phyloP scores from a whole-genome alignment of 2,113 vertebrate species.

The Potamarius usumacintae region DNA sequence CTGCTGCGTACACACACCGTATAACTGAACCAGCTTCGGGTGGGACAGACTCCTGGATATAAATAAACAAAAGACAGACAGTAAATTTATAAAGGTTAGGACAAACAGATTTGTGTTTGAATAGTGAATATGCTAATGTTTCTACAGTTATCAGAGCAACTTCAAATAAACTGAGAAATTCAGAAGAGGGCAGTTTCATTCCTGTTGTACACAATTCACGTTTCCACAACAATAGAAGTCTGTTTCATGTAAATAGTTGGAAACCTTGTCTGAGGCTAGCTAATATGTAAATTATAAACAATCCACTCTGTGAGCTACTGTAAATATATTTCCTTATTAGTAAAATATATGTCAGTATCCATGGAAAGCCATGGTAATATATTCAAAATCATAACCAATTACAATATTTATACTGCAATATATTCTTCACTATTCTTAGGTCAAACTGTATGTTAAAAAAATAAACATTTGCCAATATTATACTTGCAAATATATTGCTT shows the following conservation, averaged over 20 bases:
- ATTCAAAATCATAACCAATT: background rate
- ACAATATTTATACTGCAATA: background rate
- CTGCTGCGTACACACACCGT: constrained; percentile 91
- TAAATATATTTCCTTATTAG: background rate
- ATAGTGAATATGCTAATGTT: background rate
- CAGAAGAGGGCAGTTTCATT: background rate
- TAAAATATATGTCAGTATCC: background rate
- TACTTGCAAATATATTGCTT: background rate
- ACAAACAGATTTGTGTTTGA: background rate
- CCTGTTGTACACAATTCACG: background rate
- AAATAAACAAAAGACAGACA: constrained; percentile 39
- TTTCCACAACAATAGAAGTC: background rate
- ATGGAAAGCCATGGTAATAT: background rate
- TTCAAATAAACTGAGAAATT: background rate
- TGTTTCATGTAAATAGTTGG: background rate
- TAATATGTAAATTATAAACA: background rate
- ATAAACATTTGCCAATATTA: background rate
- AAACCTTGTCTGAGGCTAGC: background rate
- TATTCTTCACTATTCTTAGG: background rate
- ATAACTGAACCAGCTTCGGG: constrained; percentile 91
- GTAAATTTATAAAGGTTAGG: background rate
- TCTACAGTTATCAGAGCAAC: background rate
- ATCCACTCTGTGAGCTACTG: background rate
- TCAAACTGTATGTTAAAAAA: background rate
- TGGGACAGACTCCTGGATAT: constrained; percentile 87